These are phyloP conservation scores for Doryteuthis pealeii DNA, from an alignment of 1,140 invertebrate species.

Conservation along the genomic window DNA sequence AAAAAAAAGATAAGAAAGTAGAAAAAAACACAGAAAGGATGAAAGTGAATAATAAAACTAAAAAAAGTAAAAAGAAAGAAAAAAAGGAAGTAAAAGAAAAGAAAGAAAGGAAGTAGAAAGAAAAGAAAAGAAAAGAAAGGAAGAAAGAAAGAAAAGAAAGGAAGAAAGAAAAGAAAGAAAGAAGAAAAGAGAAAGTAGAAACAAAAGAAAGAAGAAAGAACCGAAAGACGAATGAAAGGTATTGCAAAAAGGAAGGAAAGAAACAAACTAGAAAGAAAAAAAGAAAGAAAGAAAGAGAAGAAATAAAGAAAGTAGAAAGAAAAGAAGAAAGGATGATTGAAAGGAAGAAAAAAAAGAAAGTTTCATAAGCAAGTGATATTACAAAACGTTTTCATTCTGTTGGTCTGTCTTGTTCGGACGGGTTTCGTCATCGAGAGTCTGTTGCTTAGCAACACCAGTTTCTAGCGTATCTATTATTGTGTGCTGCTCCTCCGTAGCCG, in stretches of 20 bases:
- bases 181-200: neutral
- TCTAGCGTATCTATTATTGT: no score
- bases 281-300: neutral
- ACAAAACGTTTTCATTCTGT: no score
- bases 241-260: neutral
- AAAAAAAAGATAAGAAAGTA: no score
- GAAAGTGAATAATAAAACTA: no score
- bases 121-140: neutral
- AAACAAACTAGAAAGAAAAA: neutral
- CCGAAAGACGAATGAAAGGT: neutral
- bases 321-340: neutral
- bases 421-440: no score
- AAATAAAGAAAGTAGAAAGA: no score
- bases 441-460: no score
- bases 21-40: no score
- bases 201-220: neutral
- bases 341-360: neutral
- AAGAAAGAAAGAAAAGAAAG: neutral
- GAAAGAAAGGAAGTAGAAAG: neutral
- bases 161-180: neutral
- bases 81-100: neutral
- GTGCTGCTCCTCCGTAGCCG: no score
- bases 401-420: no score
- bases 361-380: no score
- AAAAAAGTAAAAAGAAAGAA: neutral